A percentile compares a stretch with the other conserved stretches of the same genome.
Evolutionary conservation across 2,888 invertebrate species (phyloP).

Genomic region (Cantharis lateralis): DNA sequence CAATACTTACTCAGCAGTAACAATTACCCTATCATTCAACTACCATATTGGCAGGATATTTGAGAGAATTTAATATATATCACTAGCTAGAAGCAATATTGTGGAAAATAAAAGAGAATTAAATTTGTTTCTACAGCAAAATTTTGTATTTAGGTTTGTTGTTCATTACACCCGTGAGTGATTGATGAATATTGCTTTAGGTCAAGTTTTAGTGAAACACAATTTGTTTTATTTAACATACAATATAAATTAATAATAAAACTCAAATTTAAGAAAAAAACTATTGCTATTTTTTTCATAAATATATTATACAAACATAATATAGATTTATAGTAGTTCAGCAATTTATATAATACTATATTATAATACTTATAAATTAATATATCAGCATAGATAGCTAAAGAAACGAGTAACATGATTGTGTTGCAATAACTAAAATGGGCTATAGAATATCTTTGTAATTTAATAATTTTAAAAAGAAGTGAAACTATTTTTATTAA

Average conservation of each 20-base stretch:
- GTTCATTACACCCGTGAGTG: constrained; percentile 10
- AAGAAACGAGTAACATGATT: no score
- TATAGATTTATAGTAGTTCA: no score
- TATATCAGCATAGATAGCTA: no score
- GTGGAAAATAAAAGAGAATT: constrained; percentile 13
- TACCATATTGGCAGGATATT: constrained; percentile 25
- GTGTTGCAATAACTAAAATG: no score
- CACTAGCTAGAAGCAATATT: constrained; percentile 18
- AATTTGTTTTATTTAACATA: background rate
- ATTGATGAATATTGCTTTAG: constrained; percentile 12
- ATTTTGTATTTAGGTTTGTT: constrained; percentile 21
- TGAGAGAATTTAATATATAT: constrained; percentile 27
- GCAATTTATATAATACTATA: no score
- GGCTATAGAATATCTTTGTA: no score
- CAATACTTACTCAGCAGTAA: constrained; percentile 22
- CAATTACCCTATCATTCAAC: constrained; percentile 25
- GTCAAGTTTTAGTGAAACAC: background rate
- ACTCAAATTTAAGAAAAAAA: background rate
- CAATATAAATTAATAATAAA: background rate
- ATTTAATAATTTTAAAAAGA: no score
- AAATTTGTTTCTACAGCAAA: constrained; percentile 16
- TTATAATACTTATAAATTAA: no score
- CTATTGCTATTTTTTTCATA: no score
- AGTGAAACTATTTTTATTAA: no score
- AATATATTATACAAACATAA: no score